phyloP scores from a whole-genome alignment of 2,888 invertebrate genomes.

The Panorpa germanica region DNA sequence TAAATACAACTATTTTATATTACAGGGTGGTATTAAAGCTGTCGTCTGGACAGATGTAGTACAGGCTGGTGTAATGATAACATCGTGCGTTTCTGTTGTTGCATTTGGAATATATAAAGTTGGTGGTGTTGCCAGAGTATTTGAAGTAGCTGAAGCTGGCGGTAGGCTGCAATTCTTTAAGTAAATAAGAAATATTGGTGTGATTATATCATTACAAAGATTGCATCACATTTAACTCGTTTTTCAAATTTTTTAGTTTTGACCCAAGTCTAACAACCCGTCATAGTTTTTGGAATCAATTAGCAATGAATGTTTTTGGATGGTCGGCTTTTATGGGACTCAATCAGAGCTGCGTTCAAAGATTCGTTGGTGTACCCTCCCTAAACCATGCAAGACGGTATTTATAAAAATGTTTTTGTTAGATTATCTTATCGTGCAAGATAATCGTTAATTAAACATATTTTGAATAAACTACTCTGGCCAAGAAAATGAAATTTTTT shows the following conservation, averaged over 20 bases:
- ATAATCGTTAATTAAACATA: no score
- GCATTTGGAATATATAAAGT: conserved; percentile 21
- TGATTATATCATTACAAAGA: neutral
- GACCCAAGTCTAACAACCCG: conserved; percentile 37
- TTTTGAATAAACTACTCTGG: no score
- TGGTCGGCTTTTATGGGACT: conserved; percentile 44
- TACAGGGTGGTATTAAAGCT: conserved; percentile 28
- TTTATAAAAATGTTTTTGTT: no score
- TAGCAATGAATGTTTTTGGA: conserved; percentile 33
- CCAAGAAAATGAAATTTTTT: no score
- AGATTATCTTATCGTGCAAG: no score
- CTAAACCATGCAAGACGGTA: conserved; percentile 35
- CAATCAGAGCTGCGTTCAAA: conserved; percentile 55
- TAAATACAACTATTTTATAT: neutral
- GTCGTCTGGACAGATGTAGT: conserved; percentile 32
- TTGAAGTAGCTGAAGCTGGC: conserved; percentile 20
- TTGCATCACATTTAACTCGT: no score
- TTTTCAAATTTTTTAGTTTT: no score
- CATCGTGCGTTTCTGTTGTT: conserved; percentile 22
- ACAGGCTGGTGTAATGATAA: conserved; percentile 24
- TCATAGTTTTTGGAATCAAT: conserved; percentile 41
- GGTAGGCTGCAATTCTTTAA: conserved; percentile 22
- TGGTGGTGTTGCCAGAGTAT: conserved; percentile 23
- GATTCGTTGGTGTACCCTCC: conserved; percentile 40
- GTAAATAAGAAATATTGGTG: no score